A percentile compares a stretch with the other conserved stretches of the same genome.
Evolutionary conservation across 2,797 vertebrate species (phyloP).

Genomic region (Protosalanx chinensis): DNA sequence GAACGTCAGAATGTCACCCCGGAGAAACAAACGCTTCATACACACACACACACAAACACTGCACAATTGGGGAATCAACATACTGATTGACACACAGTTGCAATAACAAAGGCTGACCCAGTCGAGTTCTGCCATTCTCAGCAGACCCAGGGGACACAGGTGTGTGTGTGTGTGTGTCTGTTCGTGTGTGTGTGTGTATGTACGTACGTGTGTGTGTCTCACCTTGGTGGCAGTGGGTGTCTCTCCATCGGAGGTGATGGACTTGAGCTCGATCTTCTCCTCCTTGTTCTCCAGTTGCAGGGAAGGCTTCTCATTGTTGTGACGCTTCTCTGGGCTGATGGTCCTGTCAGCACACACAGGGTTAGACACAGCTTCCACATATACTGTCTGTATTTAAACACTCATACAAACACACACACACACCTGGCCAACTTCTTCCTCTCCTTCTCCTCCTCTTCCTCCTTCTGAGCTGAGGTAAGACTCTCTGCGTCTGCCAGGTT

Average conservation of each 20-base stretch:
- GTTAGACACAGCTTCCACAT: neutral
- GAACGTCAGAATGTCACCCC: slow-evolving; percentile 2
- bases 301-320: slow-evolving; percentile 82
- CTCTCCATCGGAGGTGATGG: slow-evolving; percentile 93
- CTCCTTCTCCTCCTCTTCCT: slow-evolving; percentile 98
- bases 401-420: slow-evolving; percentile 6
- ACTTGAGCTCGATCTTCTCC: slow-evolving; percentile 97
- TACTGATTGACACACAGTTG: neutral
- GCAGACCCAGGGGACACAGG: neutral
- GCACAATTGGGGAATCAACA: neutral
- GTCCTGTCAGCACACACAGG: slow-evolving; percentile 65
- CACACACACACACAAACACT: neutral
- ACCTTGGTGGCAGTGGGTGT: slow-evolving; percentile 88
- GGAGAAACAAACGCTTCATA: neutral
- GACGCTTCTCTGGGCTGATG: slow-evolving; percentile 89
- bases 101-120: neutral
- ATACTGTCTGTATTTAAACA: slow-evolving; percentile 36
- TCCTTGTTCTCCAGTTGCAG: slow-evolving; percentile 81
- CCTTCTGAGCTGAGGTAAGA: slow-evolving; percentile 96
- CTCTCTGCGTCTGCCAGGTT: slow-evolving; percentile 97
- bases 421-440: slow-evolving; percentile 93
- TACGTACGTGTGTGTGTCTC: slow-evolving; percentile 1
- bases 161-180: neutral
- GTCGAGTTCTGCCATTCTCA: neutral
- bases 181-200: neutral